Evolutionary conservation across 35 echinoderm and acorn worm genomes (phyloP), one percentile per base, ranked within the genome.

Genomic region (Heliocidaris tuberculata): DNA sequence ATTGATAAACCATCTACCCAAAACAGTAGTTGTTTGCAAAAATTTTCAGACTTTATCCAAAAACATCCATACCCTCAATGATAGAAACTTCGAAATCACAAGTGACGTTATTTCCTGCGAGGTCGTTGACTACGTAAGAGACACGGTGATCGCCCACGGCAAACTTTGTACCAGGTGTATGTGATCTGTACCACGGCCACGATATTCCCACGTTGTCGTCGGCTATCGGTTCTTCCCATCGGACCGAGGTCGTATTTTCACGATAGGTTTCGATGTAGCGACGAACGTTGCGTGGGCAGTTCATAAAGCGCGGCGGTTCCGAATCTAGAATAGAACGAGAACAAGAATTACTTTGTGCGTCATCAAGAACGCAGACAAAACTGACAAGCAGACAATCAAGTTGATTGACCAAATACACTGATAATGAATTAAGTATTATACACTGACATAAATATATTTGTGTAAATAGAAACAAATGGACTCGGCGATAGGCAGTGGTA

Each of bases 181-280:
- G 90, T 7, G 90, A 92, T 15, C 90, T 48, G 90, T 50, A 56
- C 90, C 90, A 92, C 7, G 90, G 90, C 90, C 90, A 92, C 5
- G 90, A 48, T 2, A 92, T 92, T 30, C 90, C 90, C 16, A 92
- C 90, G 90, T 92, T 92, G 31, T 92, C 90, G 31, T 92, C 49
- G 49, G 90, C 90, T 24, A 92, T 48, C 12, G 90, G 90, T 56
- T 92, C 90, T 30, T 56, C 31, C 90, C 90, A 92, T 15, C 17
- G 42, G n/a, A 92, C 90, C 13, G 49, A 50, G 47, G 90, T 92
- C 47, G 90, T 50, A 48, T 92, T 92, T 56, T 92, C 90, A 2
- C 90, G 90, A 48, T 16, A 19, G 8, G 90, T 92, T 48, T 92
- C 90, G 90, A 92, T 92, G 90, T 92, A 92, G 2, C 90, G 42